Evolutionary conservation across 2,113 vertebrate genomes (phyloP), one percentile per base, ranked within the genome.

Genomic region (Rhabdomys dilectus): DNA sequence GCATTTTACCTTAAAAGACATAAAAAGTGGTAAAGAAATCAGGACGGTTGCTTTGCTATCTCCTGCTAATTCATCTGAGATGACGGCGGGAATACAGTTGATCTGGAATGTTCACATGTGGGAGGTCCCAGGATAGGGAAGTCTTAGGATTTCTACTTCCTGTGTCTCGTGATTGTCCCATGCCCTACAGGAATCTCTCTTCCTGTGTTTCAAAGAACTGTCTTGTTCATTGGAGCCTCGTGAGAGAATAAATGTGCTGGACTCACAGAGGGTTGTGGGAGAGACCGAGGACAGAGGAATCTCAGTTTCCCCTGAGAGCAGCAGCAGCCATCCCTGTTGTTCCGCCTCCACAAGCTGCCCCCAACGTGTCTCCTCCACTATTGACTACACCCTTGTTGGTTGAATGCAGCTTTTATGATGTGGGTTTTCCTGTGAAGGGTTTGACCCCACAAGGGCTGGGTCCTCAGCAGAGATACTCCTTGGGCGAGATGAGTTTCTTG

Each of bases 341-440:
- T 94, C 77, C 64, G 91, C 76, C 94, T 94, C 73, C 95, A 88
- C 96, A 95, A 85, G 86, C 93, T 95, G 68, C 86, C 36, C 51
- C 84, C 82, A 93, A 80, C 78, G 91, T 76, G 89, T 91, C 70
- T 94, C 75, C 72, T 68, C 45, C n/a, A 7, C 45, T 90, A 60
- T 86, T 1, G n/a, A 88, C 91, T 85, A 81, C 72, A 88, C 42
- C 39, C 87, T 68, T 10, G 5, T 87, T 93, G 92, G 95, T 51
- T 93, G 89, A 96, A 70, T 84, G 86, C 81, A 89, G 68, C 68
- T 91, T 95, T 85, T 92, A 34, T 86, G 76, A 58, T 96, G 94
- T 97, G 86, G 66, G 53, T 72, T 97, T 53, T 72, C 75, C 73
- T 78, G 11, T 6, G 86, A 88, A 88, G 85, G 22, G 39, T 89